A percentile compares a stretch with the other conserved stretches of the same genome.
Conservation (phyloP, 2,113 vertebrate genomes). For the Pomatostomus ruficeps region DNA sequence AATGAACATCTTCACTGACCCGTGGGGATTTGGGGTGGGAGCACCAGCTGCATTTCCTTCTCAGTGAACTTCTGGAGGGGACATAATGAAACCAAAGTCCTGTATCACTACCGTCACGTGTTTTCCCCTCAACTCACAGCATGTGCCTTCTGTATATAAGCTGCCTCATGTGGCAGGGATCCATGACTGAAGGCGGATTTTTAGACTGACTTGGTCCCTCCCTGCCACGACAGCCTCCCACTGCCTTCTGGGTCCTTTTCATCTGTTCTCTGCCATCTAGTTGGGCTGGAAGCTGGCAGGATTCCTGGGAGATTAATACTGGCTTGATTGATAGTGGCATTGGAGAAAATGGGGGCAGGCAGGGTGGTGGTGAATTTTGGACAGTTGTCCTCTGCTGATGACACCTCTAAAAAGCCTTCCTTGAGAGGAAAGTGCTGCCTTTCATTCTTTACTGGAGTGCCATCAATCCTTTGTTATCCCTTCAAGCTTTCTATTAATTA, state of each 20-base stretch:
- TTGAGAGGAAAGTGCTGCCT: neutral
- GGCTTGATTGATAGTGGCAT: neutral
- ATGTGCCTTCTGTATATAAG: neutral
- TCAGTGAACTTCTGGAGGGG: neutral
- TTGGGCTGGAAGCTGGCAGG: neutral
- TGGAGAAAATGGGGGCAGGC: neutral
- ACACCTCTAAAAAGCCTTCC: neutral
- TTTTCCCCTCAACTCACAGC: neutral
- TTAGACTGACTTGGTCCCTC: neutral
- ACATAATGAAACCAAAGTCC: neutral
- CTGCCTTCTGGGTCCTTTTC: neutral
- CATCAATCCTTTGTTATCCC: neutral
- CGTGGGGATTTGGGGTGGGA: neutral
- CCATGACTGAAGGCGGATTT: neutral
- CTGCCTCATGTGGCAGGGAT: accelerated
- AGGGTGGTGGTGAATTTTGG: neutral
- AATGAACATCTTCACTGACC: neutral
- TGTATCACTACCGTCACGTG: accelerated
- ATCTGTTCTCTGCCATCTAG: neutral
- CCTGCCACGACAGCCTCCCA: neutral
- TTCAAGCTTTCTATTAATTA: constrained; percentile 26
- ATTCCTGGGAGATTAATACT: neutral
- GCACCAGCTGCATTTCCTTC: neutral
- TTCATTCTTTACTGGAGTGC: neutral
- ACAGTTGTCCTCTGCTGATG: neutral